phyloP scores from a whole-genome alignment of 53 echinoderm and acorn worm genomes.

The Henricia sp. region DNA sequence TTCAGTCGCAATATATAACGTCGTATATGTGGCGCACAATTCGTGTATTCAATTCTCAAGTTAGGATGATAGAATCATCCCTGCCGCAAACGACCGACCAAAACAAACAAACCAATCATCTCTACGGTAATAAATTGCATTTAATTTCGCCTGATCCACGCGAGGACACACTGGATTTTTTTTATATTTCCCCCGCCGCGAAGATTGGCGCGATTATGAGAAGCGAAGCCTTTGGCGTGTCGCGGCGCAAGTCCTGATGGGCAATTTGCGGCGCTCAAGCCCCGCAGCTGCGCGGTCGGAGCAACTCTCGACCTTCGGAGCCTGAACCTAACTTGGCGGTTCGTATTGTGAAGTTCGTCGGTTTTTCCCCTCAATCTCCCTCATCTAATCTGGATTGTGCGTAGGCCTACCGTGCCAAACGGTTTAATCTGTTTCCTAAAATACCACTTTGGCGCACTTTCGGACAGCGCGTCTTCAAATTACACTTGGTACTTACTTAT shows the following conservation, averaged over 20 bases:
- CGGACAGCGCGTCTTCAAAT: too few species aligned
- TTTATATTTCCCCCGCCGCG: neutral
- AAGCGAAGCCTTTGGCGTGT: neutral
- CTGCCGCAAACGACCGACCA: neutral
- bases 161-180: neutral
- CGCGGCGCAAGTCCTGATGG: neutral
- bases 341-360: neutral
- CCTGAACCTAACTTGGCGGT: neutral
- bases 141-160: neutral
- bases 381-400: conserved; percentile 12
- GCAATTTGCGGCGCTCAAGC: conserved; percentile 35
- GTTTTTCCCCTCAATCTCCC: neutral
- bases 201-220: conserved; percentile 12
- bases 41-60: too few species aligned
- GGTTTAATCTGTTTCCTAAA: neutral
- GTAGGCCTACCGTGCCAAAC: conserved; percentile 22
- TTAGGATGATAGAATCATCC: too few species aligned
- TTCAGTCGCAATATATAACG: too few species aligned
- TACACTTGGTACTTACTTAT: too few species aligned
- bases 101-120: neutral
- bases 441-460: neutral
- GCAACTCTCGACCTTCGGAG: conserved; percentile 24
- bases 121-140: conserved; percentile 15
- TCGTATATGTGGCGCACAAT: too few species aligned
- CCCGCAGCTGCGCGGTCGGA: neutral